phyloP scores from a whole-genome alignment of 2,888 invertebrate genomes.

The Rhagonycha fulva region DNA sequence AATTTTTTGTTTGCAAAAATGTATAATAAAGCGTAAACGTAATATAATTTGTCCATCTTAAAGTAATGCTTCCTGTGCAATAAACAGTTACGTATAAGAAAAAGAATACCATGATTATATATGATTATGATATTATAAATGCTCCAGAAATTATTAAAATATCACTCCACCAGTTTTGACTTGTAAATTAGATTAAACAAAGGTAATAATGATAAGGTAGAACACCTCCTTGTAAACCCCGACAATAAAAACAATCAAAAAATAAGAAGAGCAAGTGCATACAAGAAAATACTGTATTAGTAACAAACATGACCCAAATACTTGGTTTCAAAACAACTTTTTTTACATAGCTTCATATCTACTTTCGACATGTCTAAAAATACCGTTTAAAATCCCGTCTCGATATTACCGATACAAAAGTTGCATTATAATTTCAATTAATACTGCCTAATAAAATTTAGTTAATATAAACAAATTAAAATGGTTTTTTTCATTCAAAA shows the following conservation, averaged over 20 bases:
- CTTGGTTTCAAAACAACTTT: background rate
- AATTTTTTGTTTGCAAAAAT: background rate
- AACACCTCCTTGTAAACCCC: background rate
- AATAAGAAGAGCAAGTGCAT: background rate
- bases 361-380: background rate
- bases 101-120: background rate
- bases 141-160: slow-evolving; percentile 1
- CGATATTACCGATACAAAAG: background rate
- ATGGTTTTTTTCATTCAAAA: background rate
- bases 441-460: background rate
- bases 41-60: background rate
- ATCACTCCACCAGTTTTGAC: background rate
- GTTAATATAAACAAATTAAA: background rate
- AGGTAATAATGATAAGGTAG: background rate
- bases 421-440: background rate
- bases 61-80: background rate
- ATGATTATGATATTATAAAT: background rate
- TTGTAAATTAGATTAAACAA: background rate
- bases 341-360: background rate
- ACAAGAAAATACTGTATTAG: background rate
- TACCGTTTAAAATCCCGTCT: background rate
- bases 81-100: background rate
- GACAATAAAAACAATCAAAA: background rate
- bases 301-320: background rate
- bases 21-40: background rate